A percentile compares a stretch with the other conserved stretches of the same genome.
phyloP scores from a whole-genome alignment of 1,140 invertebrate genomes.

The Pissodes strobi region DNA sequence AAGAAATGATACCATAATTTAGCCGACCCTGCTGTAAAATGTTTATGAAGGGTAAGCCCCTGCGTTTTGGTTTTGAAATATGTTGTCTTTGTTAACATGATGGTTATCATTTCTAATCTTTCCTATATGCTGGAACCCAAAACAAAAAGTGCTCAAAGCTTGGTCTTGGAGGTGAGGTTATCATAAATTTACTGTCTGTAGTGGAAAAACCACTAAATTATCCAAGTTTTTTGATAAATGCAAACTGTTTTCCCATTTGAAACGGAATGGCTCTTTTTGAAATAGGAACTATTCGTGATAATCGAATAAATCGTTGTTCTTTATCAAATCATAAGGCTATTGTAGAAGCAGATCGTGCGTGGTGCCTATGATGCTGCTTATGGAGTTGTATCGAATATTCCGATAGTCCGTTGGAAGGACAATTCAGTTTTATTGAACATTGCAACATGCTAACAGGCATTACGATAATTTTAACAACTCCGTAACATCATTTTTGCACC shows the following conservation, averaged over 20 bases:
- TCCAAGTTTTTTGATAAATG: no score
- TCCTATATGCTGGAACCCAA: slow-evolving; percentile 20
- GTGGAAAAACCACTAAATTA: no score
- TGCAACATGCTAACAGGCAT: no score
- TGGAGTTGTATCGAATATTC: not conserved
- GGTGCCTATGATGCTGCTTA: not conserved
- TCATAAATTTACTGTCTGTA: slow-evolving; percentile 18
- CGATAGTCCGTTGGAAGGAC: not conserved
- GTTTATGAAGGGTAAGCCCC: slow-evolving; percentile 58
- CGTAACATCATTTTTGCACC: no score
- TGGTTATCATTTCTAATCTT: slow-evolving; percentile 25
- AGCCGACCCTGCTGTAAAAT: slow-evolving; percentile 58
- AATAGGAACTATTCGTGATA: slow-evolving; percentile 22
- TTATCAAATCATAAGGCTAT: not conserved
- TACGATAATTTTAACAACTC: no score
- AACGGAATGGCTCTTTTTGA: slow-evolving; percentile 26
- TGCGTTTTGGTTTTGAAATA: slow-evolving; percentile 58
- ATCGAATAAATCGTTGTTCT: slow-evolving; percentile 20
- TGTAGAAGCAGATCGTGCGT: not conserved
- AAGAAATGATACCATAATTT: slow-evolving; percentile 60
- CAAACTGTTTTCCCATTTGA: slow-evolving; percentile 22
- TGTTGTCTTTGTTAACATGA: slow-evolving; percentile 45
- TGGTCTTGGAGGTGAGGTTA: slow-evolving; percentile 24
- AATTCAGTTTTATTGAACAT: not conserved
- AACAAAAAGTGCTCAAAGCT: slow-evolving; percentile 11